A percentile compares a stretch with the other conserved stretches of the same genome.
phyloP scores from a whole-genome alignment of 2,888 invertebrate genomes.

The Diarsia dahlii region DNA sequence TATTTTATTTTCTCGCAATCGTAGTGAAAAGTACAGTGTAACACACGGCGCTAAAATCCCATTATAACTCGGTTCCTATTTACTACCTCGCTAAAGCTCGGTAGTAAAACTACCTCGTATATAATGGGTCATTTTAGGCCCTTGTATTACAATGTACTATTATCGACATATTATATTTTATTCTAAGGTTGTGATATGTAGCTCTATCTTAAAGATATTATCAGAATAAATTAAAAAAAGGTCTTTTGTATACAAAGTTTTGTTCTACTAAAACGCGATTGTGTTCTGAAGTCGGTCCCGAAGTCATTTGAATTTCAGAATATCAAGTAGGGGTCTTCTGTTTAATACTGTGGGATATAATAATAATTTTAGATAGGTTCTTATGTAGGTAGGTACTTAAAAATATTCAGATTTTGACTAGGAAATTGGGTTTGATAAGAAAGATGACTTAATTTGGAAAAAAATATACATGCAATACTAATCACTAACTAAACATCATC shows the following conservation, averaged over 20 bases:
- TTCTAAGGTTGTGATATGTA: slow-evolving; percentile 44
- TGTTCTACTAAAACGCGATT: slow-evolving; percentile 80
- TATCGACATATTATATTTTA: slow-evolving; percentile 18
- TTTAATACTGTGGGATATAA: slow-evolving; percentile 67
- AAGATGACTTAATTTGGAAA: background rate
- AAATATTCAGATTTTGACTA: slow-evolving; percentile 23
- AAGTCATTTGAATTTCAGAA: slow-evolving; percentile 88
- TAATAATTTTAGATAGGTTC: slow-evolving; percentile 67
- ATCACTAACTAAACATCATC: background rate
- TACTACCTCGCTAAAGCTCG: no score
- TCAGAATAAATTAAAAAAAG: slow-evolving; percentile 76
- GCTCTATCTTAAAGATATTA: slow-evolving; percentile 58
- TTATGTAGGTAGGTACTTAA: slow-evolving; percentile 13
- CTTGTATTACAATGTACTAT: no score
- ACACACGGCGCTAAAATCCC: no score
- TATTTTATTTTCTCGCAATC: no score
- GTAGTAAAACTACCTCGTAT: no score
- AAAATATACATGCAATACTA: no score
- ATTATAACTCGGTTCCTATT: no score
- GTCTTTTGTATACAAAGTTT: slow-evolving; percentile 81
- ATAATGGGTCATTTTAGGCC: no score
- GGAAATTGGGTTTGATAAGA: background rate
- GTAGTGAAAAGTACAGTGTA: no score
- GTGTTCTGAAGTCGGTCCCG: slow-evolving; percentile 82
- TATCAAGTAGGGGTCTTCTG: slow-evolving; percentile 80